Base-by-base conservation (phyloP, 1,140 invertebrate species). In the Calosoma granatense region DNA sequence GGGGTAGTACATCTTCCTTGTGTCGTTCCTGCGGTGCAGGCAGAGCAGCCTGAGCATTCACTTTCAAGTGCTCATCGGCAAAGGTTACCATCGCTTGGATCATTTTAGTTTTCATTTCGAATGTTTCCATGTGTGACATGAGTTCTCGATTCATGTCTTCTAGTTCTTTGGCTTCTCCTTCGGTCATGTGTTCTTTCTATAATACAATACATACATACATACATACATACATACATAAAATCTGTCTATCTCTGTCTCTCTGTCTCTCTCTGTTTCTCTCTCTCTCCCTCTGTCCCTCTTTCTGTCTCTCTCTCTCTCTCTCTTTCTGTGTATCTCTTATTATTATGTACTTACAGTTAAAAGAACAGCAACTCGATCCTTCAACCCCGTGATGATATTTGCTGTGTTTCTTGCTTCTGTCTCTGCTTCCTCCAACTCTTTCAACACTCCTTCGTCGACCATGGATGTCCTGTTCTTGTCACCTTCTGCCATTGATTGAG, bases 391-490 rank as follows among this genome's bases (percentile, higher is more conserved):
- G 15, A 72, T 65, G 20, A 69, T 65, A 51, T 58, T 54, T 61
- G 58, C n/a, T 61, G 67, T 70, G 55, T 65, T 62, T 58, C 64
- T 67, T 9, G 67, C 68, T 61, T 72, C 64, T 20, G 57, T 56
- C 54, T 72, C 70, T 15, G 64, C 65, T 43, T 69, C 68, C 55
- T 70, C 69, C 0, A 72, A 56, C 61, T 70, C 67, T 53, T 58
- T 64, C 17, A 72, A 22, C n/a, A 72, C 59, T 1, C 57, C 60
- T 0, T 56, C 55, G 41, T 71, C 67, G 9, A 63, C 63, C 1
- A 52, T 58, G 11, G 62, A 56, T 56, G 17, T 17, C 4, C 9
- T 17, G 4, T 6, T 3, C 4, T 9, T 47, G 17, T 47, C 41
- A 47, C 41, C 55, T 30, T 70, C 67, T 9, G 63, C 62, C 1